Conservation (phyloP, 1,140 invertebrate genomes). For the Temnothorax curvispinosus region DNA sequence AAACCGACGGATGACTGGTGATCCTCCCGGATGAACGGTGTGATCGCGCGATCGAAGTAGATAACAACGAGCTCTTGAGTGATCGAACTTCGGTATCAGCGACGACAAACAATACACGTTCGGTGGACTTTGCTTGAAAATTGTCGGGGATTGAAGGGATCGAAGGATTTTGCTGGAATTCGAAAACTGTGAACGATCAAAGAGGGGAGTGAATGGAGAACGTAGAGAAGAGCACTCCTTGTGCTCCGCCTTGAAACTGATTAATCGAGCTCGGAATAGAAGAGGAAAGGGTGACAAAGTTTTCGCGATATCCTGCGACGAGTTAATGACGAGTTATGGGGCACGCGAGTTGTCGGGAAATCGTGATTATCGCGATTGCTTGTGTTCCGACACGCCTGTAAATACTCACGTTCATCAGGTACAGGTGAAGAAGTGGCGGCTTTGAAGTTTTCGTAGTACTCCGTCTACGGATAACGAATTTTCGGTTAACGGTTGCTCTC, state of each 20-base stretch:
- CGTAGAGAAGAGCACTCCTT: not conserved
- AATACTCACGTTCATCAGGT: not conserved
- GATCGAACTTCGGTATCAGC: not conserved
- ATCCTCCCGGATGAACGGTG: not conserved
- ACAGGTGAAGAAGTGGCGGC: not conserved
- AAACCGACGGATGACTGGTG: not conserved
- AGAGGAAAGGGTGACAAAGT: not conserved
- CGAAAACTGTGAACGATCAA: not conserved
- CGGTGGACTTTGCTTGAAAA: not conserved
- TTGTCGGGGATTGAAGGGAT: not conserved
- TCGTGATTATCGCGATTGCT: not conserved
- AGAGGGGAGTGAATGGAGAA: not conserved
- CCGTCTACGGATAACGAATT: conserved; percentile 18
- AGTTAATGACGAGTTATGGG: not conserved
- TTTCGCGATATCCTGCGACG: not conserved
- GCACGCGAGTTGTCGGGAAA: not conserved
- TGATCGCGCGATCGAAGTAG: not conserved
- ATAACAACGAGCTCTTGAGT: not conserved
- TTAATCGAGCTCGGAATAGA: not conserved
- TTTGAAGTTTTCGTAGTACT: conserved; percentile 11
- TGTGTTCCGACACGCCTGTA: conserved; percentile 31
- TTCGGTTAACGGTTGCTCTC: conserved; percentile 28
- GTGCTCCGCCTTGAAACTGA: not conserved
- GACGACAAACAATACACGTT: not conserved
- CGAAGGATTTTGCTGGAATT: not conserved